Percentiles rank a stretch among this genome's conserved stretches.
Evolutionary conservation across 92 coral and sea anemone genomes (phyloP).

Genomic region (Bergia sp.): DNA sequence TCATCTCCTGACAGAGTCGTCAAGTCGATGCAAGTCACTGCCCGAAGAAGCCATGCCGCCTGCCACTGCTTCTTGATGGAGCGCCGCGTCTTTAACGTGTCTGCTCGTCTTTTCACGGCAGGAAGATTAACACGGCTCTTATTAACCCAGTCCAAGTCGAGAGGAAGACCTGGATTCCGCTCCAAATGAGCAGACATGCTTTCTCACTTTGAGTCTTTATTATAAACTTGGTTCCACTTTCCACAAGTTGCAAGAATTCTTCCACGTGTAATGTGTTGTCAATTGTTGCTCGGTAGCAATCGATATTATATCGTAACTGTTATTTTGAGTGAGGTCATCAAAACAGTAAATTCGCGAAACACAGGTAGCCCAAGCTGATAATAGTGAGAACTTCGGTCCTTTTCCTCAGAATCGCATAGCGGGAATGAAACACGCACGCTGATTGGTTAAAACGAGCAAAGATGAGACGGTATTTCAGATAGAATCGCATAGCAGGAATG

Average conservation of each 20-base stretch:
- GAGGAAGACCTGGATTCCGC: constrained; percentile 84
- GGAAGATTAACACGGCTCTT: constrained; percentile 87
- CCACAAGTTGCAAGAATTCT: too few species aligned
- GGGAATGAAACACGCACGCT: too few species aligned
- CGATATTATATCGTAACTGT: background rate
- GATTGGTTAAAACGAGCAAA: too few species aligned
- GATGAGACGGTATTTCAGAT: too few species aligned
- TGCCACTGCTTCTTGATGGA: constrained; percentile 98
- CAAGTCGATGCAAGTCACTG: constrained; percentile 92
- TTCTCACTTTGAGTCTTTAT: background rate
- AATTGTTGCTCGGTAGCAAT: background rate
- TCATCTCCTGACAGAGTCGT: constrained; percentile 97
- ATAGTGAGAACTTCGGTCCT: too few species aligned
- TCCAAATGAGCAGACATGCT: constrained; percentile 86
- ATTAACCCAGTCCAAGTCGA: constrained; percentile 82
- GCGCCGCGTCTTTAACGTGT: constrained; percentile 94
- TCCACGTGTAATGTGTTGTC: constrained; percentile 22
- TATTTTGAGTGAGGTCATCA: too few species aligned
- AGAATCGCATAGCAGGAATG: too few species aligned
- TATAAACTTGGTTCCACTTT: background rate
- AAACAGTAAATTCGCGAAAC: too few species aligned
- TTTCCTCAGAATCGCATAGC: too few species aligned
- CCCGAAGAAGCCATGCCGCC: constrained; percentile 97
- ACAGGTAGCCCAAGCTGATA: too few species aligned
- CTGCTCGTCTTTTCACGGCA: constrained; percentile 95